These are phyloP conservation scores for Onychorhynchus coronatus DNA, from an alignment of 2,113 vertebrate species.

Conservation along the genomic window DNA sequence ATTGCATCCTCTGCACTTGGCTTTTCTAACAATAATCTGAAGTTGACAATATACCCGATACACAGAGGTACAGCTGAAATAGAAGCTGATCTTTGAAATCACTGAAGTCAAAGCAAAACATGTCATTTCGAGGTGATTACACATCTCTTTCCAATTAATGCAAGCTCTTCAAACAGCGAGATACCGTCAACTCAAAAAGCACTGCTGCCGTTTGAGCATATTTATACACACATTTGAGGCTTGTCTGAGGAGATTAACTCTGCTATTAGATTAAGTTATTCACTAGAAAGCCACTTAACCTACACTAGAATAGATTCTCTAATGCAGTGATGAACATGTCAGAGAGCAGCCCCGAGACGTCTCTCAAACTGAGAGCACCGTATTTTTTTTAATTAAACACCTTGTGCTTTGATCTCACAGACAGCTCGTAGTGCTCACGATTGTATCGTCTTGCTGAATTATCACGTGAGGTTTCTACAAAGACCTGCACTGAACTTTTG, in stretches of 20 bases:
- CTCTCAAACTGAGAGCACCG: not conserved
- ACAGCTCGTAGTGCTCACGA: rapidly evolving
- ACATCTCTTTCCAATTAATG: not conserved
- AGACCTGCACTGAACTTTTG: not conserved
- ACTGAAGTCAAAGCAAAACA: not conserved
- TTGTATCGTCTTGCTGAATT: not conserved
- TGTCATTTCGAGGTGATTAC: not conserved
- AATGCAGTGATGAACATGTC: not conserved
- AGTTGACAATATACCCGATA: too few species aligned
- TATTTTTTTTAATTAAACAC: not conserved
- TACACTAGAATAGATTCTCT: conserved; percentile 50
- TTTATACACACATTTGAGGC: not conserved
- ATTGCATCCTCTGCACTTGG: not conserved
- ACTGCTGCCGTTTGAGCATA: not conserved
- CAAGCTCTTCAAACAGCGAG: not conserved
- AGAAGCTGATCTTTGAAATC: not conserved
- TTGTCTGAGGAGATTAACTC: conserved; percentile 42
- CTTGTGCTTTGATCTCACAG: not conserved
- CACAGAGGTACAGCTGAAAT: not conserved
- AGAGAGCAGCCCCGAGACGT: not conserved
- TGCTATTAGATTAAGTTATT: conserved; percentile 34
- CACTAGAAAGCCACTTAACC: conserved; percentile 52
- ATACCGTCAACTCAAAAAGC: not conserved
- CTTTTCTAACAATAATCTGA: not conserved
- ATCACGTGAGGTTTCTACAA: not conserved